Evolutionary conservation across 2,888 invertebrate genomes (phyloP).

Genomic region (Dolichomitus sp.): DNA sequence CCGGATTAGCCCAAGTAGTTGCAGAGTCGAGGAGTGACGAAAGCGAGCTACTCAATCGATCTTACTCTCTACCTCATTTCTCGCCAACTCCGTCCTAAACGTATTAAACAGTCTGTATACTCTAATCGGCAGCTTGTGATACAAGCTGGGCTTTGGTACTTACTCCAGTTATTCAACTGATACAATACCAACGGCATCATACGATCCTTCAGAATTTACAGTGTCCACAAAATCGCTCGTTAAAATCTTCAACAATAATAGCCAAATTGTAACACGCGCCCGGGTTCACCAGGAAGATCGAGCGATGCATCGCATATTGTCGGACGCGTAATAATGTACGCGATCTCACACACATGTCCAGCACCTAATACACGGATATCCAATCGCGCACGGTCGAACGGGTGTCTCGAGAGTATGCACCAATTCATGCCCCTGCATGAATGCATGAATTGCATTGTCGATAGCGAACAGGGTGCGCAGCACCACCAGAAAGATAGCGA

Average conservation of each 20-base stretch:
- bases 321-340: slow-evolving; percentile 21
- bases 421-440: slow-evolving; percentile 27
- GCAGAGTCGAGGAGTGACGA: slow-evolving; percentile 59
- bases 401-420: slow-evolving; percentile 26
- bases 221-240: slow-evolving; percentile 40
- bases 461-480: slow-evolving; percentile 49
- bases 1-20: slow-evolving; percentile 55
- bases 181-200: slow-evolving; percentile 58
- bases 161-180: slow-evolving; percentile 58
- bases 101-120: slow-evolving; percentile 2
- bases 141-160: not conserved
- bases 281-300: slow-evolving; percentile 32
- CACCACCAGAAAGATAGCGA: slow-evolving; percentile 9
- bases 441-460: slow-evolving; percentile 45
- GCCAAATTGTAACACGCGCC: slow-evolving; percentile 42
- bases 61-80: slow-evolving; percentile 50
- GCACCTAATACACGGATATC: slow-evolving; percentile 29
- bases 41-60: slow-evolving; percentile 49
- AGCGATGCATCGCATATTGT: slow-evolving; percentile 42
- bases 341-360: slow-evolving; percentile 22
- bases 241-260: slow-evolving; percentile 51
- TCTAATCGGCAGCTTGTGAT: not conserved
- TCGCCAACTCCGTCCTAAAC: not conserved
- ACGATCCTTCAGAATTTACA: slow-evolving; percentile 16
- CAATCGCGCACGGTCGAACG: slow-evolving; percentile 42